Base-by-base conservation (phyloP, 2,797 vertebrate species). In the Champsocephalus gunnari region DNA sequence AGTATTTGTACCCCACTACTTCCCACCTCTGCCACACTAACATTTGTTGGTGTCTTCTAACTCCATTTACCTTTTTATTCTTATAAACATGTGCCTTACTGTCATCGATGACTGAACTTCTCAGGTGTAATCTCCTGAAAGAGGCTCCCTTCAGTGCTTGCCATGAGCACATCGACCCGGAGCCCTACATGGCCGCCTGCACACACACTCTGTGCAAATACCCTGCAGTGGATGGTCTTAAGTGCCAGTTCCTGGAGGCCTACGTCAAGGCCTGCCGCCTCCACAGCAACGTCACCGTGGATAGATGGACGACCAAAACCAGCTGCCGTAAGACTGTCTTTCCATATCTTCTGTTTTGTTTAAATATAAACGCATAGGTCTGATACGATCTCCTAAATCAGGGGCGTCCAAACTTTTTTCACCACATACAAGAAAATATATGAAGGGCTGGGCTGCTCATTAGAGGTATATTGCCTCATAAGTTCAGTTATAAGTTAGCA, bases 101-200 rank as follows among this genome's bases (percentile, higher is more conserved):
- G 24, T 47, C 12, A 14, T 50, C 59, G 2, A 41, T 24, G 14
- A 64, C 41, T 55, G 2, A 28, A 38, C 43, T 24, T 70, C 21
- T n/a, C 55, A 86, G 84, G 75, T 86, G 84, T 48, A 54, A 54
- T 16, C 5, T 24, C 53, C 47, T 81, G 57, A 61, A 38, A 32
- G 48, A 70, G 54, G 10, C 57, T 34, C 69, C 79, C 21, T 84
- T 87, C 76, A 69, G 21, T 10, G 24, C 45, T 32, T 87, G 81
- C 47, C 59, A 77, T 43, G 45, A 45, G 32, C 60, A 64, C 17
- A 16, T 79, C 49, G 3, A 58, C 44, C 73, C 81, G 41, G 44
- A 71, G 49, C 50, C 85, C n/a, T 87, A 65, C n/a, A n/a, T 79
- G 12, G 47, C 58, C 2, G 73, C 76, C 59, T 84, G 85, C 47